Conservation (phyloP, 1,140 invertebrate genomes). For the Bombus picipes region DNA sequence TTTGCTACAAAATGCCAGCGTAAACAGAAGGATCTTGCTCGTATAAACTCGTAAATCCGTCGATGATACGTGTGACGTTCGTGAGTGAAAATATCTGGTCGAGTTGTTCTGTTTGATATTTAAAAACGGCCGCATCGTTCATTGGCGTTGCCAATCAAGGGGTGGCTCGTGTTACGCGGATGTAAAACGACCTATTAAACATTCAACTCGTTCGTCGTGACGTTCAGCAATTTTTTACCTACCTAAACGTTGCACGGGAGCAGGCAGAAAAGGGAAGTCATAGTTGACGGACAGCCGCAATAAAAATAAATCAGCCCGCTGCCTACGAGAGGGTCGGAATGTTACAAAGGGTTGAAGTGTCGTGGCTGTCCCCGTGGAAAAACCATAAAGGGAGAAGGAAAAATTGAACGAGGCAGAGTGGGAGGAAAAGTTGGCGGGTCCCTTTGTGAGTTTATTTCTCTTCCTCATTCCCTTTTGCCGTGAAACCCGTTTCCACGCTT, state of each 20-base stretch:
- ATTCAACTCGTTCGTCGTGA: constrained; percentile 25
- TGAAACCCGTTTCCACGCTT: background rate
- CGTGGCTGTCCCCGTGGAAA: constrained; percentile 1
- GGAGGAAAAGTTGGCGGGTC: background rate
- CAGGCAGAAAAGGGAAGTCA: constrained; percentile 14
- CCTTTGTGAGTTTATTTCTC: constrained; percentile 17
- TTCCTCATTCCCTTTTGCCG: background rate
- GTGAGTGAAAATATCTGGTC: too few relatives aligned
- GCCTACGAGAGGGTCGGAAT: background rate
- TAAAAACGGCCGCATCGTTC: constrained; percentile 6
- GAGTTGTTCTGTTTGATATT: constrained; percentile 5
- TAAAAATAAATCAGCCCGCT: constrained; percentile 47
- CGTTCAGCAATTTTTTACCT: constrained; percentile 15
- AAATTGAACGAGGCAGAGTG: background rate
- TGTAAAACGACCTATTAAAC: constrained; percentile 45
- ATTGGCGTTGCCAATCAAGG: constrained; percentile 17
- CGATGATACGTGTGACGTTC: too few relatives aligned
- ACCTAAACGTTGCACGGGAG: constrained; percentile 23
- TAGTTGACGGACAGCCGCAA: constrained; percentile 43
- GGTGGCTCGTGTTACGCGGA: constrained; percentile 33
- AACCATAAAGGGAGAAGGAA: background rate
- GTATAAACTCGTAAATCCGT: too few relatives aligned
- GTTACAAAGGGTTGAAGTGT: constrained; percentile 37
- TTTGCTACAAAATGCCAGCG: too few relatives aligned
- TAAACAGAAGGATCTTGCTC: too few relatives aligned